A percentile compares a stretch with the other conserved stretches of the same genome.
Conservation (phyloP, 1,140 invertebrate genomes). For the Trachymyrmex septentrionalis region DNA sequence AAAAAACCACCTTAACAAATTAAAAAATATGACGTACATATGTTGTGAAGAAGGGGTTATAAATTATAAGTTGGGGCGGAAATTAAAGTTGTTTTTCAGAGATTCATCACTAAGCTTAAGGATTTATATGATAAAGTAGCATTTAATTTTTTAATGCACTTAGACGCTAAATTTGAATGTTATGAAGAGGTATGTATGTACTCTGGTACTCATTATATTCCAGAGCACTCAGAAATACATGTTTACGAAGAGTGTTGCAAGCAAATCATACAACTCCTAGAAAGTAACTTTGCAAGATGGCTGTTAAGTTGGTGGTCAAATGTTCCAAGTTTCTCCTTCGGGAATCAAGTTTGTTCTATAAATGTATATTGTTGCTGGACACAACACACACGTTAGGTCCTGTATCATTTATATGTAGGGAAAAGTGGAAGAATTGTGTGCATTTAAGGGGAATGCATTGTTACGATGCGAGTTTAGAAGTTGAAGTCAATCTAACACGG, state of each 20-base stretch:
- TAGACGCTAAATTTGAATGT: neutral
- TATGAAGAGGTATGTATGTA: neutral
- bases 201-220: neutral
- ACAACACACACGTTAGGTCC: neutral
- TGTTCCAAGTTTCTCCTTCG: slow-evolving; percentile 40
- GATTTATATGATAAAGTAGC: neutral
- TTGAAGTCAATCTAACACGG: no score
- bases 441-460: no score
- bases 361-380: slow-evolving; percentile 31
- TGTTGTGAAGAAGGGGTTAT: neutral
- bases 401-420: neutral
- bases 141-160: slow-evolving; percentile 7
- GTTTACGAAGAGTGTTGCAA: slow-evolving; percentile 41
- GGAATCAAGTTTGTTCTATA: slow-evolving; percentile 49
- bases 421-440: no score
- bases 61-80: neutral
- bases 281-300: slow-evolving; percentile 48
- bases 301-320: slow-evolving; percentile 58
- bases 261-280: slow-evolving; percentile 47
- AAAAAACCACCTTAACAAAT: no score
- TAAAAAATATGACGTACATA: neutral
- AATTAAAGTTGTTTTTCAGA: neutral
- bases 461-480: no score
- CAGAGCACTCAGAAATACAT: neutral
- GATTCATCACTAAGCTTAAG: neutral